Evolutionary conservation across 2,113 vertebrate genomes (phyloP), one percentile per base, ranked within the genome.

Genomic region (Myanophis thanlyinensis): DNA sequence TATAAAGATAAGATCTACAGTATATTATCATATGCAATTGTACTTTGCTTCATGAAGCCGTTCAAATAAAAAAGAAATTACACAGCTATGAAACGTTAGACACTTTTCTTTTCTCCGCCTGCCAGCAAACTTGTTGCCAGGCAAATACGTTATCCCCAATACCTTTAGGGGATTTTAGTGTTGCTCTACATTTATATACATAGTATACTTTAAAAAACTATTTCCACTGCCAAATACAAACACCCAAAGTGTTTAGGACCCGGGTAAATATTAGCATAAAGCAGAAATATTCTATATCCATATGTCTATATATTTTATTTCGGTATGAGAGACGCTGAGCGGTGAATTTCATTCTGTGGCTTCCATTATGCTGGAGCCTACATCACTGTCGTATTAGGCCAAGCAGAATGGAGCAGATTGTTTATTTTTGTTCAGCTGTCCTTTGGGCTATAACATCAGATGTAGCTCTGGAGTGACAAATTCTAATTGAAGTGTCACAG

Each of bases 381-480:
- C 96, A 97, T 98, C 98, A 98, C 96, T 97, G 98, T 98, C 97
- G 9, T 93, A 93, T 98, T 98, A 98, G 97, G 95, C 96, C 97
- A 96, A 97, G 97, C 96, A 96, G 96, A 97, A 96, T 84, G 93
- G 96, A 98, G 97, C 97, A 97, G 98, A 98, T 97, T 98, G 98
- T 98, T 98, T 98, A 98, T 98, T 98, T 97, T 96, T 96, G 96
- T 98, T 97, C 95, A 97, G 96, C 96, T 97, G 93, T 0, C 95
- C 98, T 98, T 95, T 96, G 93, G 97, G 97, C 97, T 97, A 97
- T 97, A 97, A 94, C 97, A 97, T 98, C 97, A 98, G 97, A 97
- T 97, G 97, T 95, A 97, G 95, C 97, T 98, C 91, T 94, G 95
- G 93, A 98, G 97, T 97, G 97, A 98, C 97, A 97, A 96, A 97